Percentiles rank a stretch among this genome's conserved stretches.
Evolutionary conservation across 2,888 invertebrate genomes (phyloP).

Genomic region (Pterostichus madidus): DNA sequence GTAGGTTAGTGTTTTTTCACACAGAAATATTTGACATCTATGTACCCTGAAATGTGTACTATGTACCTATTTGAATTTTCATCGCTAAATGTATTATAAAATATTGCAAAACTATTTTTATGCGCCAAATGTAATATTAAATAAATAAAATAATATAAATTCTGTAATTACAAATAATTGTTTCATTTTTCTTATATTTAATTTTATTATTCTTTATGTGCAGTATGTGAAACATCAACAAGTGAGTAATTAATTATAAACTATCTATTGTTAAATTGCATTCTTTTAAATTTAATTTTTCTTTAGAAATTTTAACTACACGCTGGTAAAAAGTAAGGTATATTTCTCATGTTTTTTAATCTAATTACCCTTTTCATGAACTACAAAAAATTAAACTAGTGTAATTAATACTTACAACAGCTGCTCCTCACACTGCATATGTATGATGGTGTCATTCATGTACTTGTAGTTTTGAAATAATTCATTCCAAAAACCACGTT

Average conservation of each 20-base stretch:
- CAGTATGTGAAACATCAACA: background rate
- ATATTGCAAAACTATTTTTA: constrained; percentile 63
- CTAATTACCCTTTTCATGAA: constrained; percentile 1
- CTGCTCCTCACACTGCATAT: constrained; percentile 24
- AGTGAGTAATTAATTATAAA: background rate
- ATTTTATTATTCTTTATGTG: background rate
- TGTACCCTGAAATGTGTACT: constrained; percentile 49
- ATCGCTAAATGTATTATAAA: constrained; percentile 54
- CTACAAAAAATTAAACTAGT: constrained; percentile 11
- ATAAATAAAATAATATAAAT: constrained; percentile 49
- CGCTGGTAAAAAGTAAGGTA: background rate
- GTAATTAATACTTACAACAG: constrained; percentile 36
- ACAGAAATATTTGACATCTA: constrained; percentile 61
- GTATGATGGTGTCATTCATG: constrained; percentile 29
- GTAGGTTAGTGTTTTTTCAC: constrained; percentile 61
- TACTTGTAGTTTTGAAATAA: constrained; percentile 17
- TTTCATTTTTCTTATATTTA: background rate
- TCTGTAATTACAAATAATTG: background rate
- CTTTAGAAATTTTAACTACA: background rate
- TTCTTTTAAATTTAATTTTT: background rate
- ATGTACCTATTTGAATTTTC: constrained; percentile 56
- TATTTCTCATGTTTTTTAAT: constrained; percentile 20
- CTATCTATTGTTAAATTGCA: no score
- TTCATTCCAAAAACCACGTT: constrained; percentile 23
- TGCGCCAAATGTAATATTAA: constrained; percentile 65